Evolutionary conservation across 2,888 invertebrate species (phyloP), one percentile per base, ranked within the genome.

Genomic region (Xestia sexstrigata): DNA sequence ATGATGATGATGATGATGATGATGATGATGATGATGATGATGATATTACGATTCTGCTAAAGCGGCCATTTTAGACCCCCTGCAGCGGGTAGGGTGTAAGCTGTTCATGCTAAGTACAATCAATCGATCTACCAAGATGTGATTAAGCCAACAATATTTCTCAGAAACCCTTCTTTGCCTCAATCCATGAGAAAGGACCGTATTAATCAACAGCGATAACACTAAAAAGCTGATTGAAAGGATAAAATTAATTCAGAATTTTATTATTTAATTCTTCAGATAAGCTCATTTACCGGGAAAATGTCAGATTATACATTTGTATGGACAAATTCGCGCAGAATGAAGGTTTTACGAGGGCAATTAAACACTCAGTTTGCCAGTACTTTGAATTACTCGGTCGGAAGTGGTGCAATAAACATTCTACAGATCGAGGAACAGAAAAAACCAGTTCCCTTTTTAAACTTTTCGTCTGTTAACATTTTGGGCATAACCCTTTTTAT

Each of bases 281-380:
- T 66, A 77, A 68, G 26, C 26, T 30, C 60, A n/a, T 45, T 70
- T 71, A 65, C 45, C 68, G 39, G 60, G 68, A 72, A 68, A 63
- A 68, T 45, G 26, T 52, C 2, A n/a, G 49, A n/a, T 15, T n/a
- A 39, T 67, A 68, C 39, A 69, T 66, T 66, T 74, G 60, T 70
- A 78, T 23, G n/a, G 71, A 76, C 65, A 74, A 74, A 78, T 80
- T 76, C 70, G 35, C 67, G 17, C 75, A 45, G 71, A 73, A 76
- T 78, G 62, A 70, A 55, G 26, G 13, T 65, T 86, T 87, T 85
- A 87, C 62, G 75, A 80, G 52, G 35, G 68, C 75, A 79, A 78
- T 86, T 84, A 84, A 87, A 87, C 69, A 77, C 68, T 65, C 78
- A 11, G 39, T 45, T 66, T 72, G 71, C 60, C 65, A 78, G 75